These are phyloP conservation scores for Daphoenositta chrysoptera DNA, from an alignment of 2,113 vertebrate species.

Conservation along the genomic window DNA sequence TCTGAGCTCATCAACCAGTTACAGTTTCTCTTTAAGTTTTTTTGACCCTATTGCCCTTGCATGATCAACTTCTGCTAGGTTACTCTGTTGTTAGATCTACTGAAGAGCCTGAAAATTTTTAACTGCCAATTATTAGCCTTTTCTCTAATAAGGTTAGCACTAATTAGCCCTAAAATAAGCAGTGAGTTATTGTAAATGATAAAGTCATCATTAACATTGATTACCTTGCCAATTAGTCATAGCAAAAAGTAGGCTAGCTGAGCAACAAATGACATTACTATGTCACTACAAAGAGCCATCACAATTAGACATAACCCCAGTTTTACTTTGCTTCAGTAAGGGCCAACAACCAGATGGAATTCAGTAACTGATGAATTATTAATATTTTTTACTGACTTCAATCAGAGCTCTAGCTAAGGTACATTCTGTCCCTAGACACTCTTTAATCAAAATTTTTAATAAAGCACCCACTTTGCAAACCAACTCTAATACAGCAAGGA, in stretches of 20 bases:
- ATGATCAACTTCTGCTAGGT: not conserved
- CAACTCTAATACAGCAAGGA: not conserved
- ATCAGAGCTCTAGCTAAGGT: not conserved
- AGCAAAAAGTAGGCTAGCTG: constrained; percentile 28
- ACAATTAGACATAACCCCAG: not conserved
- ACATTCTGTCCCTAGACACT: not conserved
- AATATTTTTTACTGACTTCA: not conserved
- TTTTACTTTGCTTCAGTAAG: not conserved
- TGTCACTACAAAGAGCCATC: not conserved
- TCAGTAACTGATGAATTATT: not conserved
- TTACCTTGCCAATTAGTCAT: constrained; percentile 50
- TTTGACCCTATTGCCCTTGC: not conserved
- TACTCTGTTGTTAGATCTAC: not conserved
- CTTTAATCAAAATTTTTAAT: not conserved
- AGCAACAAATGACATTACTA: constrained; percentile 43
- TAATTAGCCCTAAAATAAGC: constrained; percentile 47
- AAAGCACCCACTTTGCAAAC: not conserved
- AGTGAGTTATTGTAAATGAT: constrained; percentile 45
- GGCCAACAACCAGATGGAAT: not conserved
- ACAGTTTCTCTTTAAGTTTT: not conserved
- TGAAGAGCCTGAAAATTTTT: constrained; percentile 15
- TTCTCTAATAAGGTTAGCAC: constrained; percentile 6
- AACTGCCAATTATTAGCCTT: constrained; percentile 31
- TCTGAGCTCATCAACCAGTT: not conserved
- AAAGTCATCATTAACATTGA: constrained; percentile 55